Conservation (phyloP, 37 sponge, comb jelly and placozoan genomes). For the Tethya wilhelma region DNA sequence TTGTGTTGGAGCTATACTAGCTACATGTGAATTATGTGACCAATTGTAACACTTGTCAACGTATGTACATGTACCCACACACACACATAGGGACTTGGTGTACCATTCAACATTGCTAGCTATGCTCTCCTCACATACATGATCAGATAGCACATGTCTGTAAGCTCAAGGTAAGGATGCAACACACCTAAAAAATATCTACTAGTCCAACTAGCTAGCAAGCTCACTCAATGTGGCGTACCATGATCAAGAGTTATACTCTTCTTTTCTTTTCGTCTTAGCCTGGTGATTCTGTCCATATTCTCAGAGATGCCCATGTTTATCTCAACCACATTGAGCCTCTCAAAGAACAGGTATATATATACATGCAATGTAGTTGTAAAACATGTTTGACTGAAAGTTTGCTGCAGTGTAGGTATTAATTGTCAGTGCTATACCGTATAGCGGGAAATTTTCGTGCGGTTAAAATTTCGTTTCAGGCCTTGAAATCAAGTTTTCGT, state of each 20-base stretch:
- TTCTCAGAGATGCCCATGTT: conserved; percentile 89
- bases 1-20: too few species aligned
- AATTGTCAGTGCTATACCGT: not conserved
- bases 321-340: conserved; percentile 95
- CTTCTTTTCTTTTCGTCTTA: conserved; percentile 11
- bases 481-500: too few species aligned
- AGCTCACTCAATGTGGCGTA: not conserved
- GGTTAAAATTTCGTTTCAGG: too few species aligned
- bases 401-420: not conserved
- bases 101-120: conserved; percentile 99
- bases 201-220: not conserved
- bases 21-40: too few species aligned
- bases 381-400: not conserved
- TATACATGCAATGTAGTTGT: not conserved
- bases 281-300: conserved; percentile 89
- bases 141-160: conserved; percentile 98
- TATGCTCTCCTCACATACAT: conserved; percentile 96
- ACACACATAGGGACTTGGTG: conserved; percentile 91
- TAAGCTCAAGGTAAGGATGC: conserved; percentile 75
- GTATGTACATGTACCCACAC: too few species aligned
- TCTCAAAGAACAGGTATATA: conserved; percentile 82
- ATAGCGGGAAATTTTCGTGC: too few species aligned
- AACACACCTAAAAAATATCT: too few species aligned
- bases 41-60: too few species aligned
- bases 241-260: not conserved